Conservation (phyloP, 1,140 invertebrate species). For the Lamellibrachia luymesi region DNA sequence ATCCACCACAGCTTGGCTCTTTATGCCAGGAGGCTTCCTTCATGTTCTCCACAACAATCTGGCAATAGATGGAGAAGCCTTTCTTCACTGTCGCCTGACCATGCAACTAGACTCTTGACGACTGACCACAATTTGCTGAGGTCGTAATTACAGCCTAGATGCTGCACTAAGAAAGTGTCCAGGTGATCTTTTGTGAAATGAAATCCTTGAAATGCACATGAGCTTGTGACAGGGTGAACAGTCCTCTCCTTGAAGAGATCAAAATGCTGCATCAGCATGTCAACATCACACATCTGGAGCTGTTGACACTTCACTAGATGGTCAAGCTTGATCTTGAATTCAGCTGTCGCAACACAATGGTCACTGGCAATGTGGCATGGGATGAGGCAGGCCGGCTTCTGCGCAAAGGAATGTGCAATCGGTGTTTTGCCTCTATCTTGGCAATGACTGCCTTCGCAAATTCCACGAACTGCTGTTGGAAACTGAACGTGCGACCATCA, state of each 20-base stretch:
- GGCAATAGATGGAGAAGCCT: slow-evolving; percentile 37
- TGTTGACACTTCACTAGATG: not conserved
- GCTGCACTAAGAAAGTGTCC: slow-evolving; percentile 26
- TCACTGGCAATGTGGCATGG: not conserved
- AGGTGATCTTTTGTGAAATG: slow-evolving; percentile 11
- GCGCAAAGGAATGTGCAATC: not conserved
- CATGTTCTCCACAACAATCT: slow-evolving; percentile 32
- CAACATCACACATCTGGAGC: not conserved
- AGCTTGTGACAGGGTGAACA: not conserved
- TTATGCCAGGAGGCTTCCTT: slow-evolving; percentile 29
- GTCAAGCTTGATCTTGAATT: not conserved
- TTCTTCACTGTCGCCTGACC: slow-evolving; percentile 36
- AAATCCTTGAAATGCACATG: not conserved
- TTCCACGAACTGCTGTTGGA: not conserved
- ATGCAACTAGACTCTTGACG: slow-evolving; percentile 14
- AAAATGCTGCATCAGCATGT: not conserved
- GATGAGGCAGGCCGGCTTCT: not conserved
- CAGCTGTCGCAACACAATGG: not conserved
- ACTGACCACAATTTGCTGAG: slow-evolving; percentile 27
- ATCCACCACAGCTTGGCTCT: too few relatives aligned
- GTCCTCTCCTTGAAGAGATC: slow-evolving; percentile 10
- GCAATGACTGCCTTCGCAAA: not conserved
- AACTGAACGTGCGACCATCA: too few relatives aligned
- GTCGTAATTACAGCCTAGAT: not conserved
- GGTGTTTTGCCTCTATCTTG: not conserved